Evolutionary conservation across 2,113 vertebrate genomes (phyloP).

Genomic region (Cariama cristata): DNA sequence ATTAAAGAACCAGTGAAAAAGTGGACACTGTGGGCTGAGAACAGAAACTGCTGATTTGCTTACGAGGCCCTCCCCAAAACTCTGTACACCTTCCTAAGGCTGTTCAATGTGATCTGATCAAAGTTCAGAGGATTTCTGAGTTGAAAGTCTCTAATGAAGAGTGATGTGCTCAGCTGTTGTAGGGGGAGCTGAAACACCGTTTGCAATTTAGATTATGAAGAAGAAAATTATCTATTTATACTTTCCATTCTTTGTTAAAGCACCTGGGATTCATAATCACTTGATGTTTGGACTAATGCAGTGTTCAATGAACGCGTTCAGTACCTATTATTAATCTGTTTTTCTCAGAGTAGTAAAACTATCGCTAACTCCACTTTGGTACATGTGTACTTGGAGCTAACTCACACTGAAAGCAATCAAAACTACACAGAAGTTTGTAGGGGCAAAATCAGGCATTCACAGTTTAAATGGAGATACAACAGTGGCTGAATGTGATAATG

Average conservation of each 20-base stretch:
- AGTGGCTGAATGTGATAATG: background rate
- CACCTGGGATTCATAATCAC: background rate
- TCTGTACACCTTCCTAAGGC: background rate
- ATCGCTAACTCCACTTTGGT: background rate
- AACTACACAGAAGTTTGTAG: background rate
- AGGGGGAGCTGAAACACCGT: background rate
- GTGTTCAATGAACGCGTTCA: background rate
- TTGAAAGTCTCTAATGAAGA: background rate
- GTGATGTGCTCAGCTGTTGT: background rate
- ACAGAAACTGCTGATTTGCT: background rate
- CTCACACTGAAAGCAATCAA: background rate
- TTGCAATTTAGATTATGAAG: background rate
- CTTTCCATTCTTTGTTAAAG: background rate
- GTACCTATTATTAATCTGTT: background rate
- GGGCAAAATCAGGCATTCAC: background rate
- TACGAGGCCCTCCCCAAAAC: background rate
- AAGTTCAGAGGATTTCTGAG: background rate
- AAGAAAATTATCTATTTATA: background rate
- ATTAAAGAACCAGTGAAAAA: background rate
- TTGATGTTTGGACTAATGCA: background rate
- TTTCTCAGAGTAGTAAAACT: background rate
- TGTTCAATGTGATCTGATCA: rapidly evolving
- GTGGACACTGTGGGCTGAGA: rapidly evolving
- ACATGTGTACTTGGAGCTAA: background rate
- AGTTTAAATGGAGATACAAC: rapidly evolving